Base-by-base conservation (phyloP, 2,888 invertebrate genomes). In the Drosophila neonasuta region DNA sequence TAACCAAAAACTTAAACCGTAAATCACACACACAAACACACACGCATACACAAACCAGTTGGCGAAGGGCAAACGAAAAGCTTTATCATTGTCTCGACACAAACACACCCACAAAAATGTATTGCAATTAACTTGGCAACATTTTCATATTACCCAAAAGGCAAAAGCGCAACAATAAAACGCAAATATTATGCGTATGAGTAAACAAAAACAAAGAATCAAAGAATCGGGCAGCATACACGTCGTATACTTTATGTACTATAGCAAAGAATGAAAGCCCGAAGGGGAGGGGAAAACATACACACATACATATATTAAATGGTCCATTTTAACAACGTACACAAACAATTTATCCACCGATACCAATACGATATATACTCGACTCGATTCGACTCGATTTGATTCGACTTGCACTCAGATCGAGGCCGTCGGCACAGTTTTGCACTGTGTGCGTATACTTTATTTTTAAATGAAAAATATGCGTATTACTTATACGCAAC, bases 321-420 rank as follows among this genome's bases (percentile, higher is more conserved):
- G 87, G 83, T 83, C 83, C 83, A 83, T 83, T 83, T 83, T 85
- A 71, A 61, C 17, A 54, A 59, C 29, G 54, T 30, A 61, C 46
- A 61, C 71, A 85, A 52, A 78, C 83, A 82, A 81, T 85, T 81
- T 82, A 83, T 82, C 83, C 83, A 83, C 83, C 83, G 83, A 83
- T 80, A 78, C 63, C 57, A 68, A 79, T 77, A 71, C 49, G 36
- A 60, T 60, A 62, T 52, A 69, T 54, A 71, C 69, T 74, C 74
- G 54, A 54, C 32, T 55, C n/a, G 29, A 30, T 17, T 32, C 9
- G 30, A 8, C 2, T 32, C 9, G n/a, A 30, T 17, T 32, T 9
- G 30, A 8, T 9, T 32, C 9, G 20, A 46, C 34, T 36, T 15
- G 36, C 11, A 15, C 45, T 45, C 34, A 30, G 57, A 34, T 52